phyloP scores from a whole-genome alignment of 2,888 invertebrate genomes.

The Caenorhabditis angaria region DNA sequence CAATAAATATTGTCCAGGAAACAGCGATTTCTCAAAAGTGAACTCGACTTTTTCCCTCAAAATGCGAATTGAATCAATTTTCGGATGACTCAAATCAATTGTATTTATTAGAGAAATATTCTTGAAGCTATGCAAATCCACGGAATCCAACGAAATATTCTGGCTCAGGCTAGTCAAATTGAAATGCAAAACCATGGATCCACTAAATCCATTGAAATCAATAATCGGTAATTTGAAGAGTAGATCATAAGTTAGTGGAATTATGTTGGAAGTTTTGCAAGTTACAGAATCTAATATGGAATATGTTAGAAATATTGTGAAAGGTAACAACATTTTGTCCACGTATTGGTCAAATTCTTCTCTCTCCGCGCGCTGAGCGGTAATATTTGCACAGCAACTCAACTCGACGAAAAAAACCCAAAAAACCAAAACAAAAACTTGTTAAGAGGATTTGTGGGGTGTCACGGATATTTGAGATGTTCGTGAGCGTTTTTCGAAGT shows the following conservation, averaged over 20 bases:
- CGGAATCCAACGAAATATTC: constrained; percentile 46
- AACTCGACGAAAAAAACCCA: neutral
- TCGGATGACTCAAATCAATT: constrained; percentile 31
- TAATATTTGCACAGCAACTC: neutral
- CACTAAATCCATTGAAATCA: constrained; percentile 45
- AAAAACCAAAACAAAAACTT: neutral
- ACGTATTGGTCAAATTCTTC: neutral
- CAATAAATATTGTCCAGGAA: constrained; percentile 49
- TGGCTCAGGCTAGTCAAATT: constrained; percentile 26
- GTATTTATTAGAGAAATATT: constrained; percentile 51
- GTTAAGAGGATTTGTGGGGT: constrained; percentile 1
- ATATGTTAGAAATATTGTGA: constrained; percentile 5
- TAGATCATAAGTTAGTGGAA: constrained; percentile 49
- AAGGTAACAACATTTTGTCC: neutral
- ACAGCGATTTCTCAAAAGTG: constrained; percentile 28
- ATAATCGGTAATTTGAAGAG: constrained; percentile 46
- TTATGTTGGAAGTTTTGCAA: constrained; percentile 17
- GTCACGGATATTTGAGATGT: neutral
- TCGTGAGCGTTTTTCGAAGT: constrained; percentile 1
- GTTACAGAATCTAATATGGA: constrained; percentile 7
- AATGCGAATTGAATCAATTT: constrained; percentile 46
- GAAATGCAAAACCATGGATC: constrained; percentile 51
- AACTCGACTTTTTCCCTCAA: constrained; percentile 43
- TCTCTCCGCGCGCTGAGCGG: neutral
- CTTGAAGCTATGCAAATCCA: constrained; percentile 45